Percentiles rank a stretch among this genome's conserved stretches.
Conservation (phyloP, 2,888 invertebrate genomes). For the Macrophya alboannulata region DNA sequence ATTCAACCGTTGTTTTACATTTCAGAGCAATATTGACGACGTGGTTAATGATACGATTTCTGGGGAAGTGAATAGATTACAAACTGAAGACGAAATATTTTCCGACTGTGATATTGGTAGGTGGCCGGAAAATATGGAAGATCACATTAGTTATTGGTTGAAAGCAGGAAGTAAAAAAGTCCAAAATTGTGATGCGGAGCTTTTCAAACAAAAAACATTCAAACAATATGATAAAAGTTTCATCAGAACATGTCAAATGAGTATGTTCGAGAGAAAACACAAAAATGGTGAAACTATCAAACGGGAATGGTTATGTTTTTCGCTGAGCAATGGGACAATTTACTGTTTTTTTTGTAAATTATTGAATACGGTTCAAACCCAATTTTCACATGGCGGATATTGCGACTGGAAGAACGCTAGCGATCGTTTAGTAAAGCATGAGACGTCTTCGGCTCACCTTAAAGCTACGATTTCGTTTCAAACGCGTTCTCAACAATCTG, state of each 20-base stretch:
- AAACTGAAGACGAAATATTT: constrained; percentile 51
- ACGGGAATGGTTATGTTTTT: constrained; percentile 56
- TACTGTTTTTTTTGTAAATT: constrained; percentile 57
- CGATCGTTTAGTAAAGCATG: constrained; percentile 51
- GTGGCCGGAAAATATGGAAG: constrained; percentile 33
- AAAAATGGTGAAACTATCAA: constrained; percentile 48
- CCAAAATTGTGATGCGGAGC: constrained; percentile 53
- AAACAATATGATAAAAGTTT: constrained; percentile 36
- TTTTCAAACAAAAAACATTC: constrained; percentile 54
- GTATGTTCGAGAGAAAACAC: constrained; percentile 51
- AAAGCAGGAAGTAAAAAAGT: constrained; percentile 50
- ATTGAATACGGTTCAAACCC: constrained; percentile 26
- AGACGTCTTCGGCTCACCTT: constrained; percentile 54
- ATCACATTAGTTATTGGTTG: constrained; percentile 48
- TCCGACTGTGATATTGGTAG: constrained; percentile 37
- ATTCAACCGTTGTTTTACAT: constrained; percentile 6
- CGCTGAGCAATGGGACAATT: constrained; percentile 35
- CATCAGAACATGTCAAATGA: constrained; percentile 25
- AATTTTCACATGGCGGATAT: constrained; percentile 50
- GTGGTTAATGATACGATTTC: constrained; percentile 20
- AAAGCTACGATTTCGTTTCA: constrained; percentile 47
- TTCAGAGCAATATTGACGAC: constrained; percentile 19
- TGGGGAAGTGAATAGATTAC: constrained; percentile 32
- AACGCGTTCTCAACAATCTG: constrained; percentile 37
- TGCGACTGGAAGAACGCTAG: constrained; percentile 58